These are phyloP conservation scores for Platyscapa corneri DNA, from an alignment of 1,140 invertebrate genomes.

Conservation along the genomic window DNA sequence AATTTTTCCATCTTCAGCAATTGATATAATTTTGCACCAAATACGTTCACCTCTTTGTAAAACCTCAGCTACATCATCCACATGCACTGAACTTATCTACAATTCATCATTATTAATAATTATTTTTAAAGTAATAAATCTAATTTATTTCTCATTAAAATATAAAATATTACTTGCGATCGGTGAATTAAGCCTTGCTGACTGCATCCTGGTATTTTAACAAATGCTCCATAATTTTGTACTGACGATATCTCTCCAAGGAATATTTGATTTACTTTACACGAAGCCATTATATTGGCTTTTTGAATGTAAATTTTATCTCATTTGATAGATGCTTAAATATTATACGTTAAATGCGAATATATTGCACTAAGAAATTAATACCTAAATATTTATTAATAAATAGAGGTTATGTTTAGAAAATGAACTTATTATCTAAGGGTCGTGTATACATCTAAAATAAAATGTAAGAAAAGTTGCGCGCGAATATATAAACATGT, in stretches of 20 bases:
- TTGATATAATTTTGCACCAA: constrained; percentile 72
- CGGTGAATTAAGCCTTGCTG: constrained; percentile 70
- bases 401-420: constrained; percentile 47
- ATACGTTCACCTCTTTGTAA: constrained; percentile 69
- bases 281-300: constrained; percentile 57
- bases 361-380: not conserved
- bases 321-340: not conserved
- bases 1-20: constrained; percentile 71
- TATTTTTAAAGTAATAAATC: not conserved
- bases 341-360: not conserved
- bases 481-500: not conserved
- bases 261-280: constrained; percentile 67
- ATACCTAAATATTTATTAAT: constrained; percentile 21
- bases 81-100: constrained; percentile 64
- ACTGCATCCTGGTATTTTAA: constrained; percentile 69
- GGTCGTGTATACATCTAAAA: not conserved
- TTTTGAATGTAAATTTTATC: constrained; percentile 9
- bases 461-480: not conserved
- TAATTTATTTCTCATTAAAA: not conserved
- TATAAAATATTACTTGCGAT: constrained; percentile 62
- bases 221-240: constrained; percentile 73
- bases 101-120: constrained; percentile 26
- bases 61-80: constrained; percentile 70
- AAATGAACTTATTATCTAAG: not conserved
- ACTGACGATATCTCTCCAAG: constrained; percentile 67